Evolutionary conservation across 2,797 vertebrate genomes (phyloP), one percentile per base, ranked within the genome.

Genomic region (Kryptolebias ocellatus): DNA sequence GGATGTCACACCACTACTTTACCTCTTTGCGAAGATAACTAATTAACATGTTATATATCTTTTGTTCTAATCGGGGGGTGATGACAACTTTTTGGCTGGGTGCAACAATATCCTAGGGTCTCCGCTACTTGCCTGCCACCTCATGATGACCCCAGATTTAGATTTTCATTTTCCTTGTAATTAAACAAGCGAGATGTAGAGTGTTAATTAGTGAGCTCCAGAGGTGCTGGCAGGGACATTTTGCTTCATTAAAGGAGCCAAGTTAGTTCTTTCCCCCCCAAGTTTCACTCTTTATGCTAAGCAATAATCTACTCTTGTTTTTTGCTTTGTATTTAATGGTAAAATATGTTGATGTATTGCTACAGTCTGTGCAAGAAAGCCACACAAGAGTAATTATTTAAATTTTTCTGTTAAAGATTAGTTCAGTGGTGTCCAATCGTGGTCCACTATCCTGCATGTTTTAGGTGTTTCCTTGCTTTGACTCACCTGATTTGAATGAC

Each of bases 141-240:
- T 63, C 7, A 31, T 0, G 44, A 54, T 60, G 8, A 64, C 60
- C 55, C 8, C 34, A 18, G 60, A 64, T 59, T 53, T 59, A 9
- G 17, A 60, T 59, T 65, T 37, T 18, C 34, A 60, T 59, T 65
- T 37, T 18, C 34, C 14, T 49, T 12, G 42, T 59, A 51, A 64
- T 63, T 29, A 67, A 74, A 58, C 20, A 53, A 68, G 31, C 17
- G 14, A 56, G 53, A 53, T 60, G 27, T 55, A 55, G 24, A 34
- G 39, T 28, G 34, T 24, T 50, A 45, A 50, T 59, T 59, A 54
- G 15, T 39, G 47, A 52, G 11, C 37, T 46, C 18, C 52, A 16
- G 11, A 59, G 11, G 47, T 70, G 29, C 31, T 60, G 20, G 46
- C 44, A 67, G 49, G 24, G 20, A 44, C 8, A 59, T 49, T 20